These are phyloP conservation scores for Timema podura DNA, from an alignment of 2,888 invertebrate genomes.

Conservation along the genomic window DNA sequence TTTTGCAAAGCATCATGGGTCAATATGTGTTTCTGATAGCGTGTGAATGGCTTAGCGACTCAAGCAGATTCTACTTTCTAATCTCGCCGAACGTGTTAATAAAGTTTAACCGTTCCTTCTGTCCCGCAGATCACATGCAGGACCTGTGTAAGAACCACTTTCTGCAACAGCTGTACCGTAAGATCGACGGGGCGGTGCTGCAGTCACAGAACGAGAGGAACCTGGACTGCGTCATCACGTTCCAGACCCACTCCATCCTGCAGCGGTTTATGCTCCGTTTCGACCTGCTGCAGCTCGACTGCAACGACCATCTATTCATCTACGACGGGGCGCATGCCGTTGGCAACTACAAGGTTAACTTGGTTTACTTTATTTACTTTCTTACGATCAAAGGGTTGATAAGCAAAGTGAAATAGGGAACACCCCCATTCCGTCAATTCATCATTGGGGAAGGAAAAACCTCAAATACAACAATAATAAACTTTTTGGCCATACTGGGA, in stretches of 20 bases:
- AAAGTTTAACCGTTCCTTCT: slow-evolving; percentile 31
- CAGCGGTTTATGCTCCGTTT: slow-evolving; percentile 93
- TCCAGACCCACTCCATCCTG: slow-evolving; percentile 90
- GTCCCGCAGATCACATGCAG: slow-evolving; percentile 78
- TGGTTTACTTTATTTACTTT: no score
- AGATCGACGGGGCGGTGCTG: slow-evolving; percentile 86
- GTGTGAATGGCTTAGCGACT: no score
- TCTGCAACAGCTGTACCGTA: slow-evolving; percentile 81
- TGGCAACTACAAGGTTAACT: slow-evolving; percentile 75
- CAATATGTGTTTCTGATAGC: no score
- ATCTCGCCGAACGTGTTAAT: background rate
- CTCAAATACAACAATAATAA: no score
- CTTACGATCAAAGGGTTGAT: no score
- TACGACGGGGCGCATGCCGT: slow-evolving; percentile 91
- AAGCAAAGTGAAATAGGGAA: no score
- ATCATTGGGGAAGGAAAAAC: no score
- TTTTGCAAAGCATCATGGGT: no score
- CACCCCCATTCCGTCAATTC: no score
- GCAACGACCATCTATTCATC: slow-evolving; percentile 89
- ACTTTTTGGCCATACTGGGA: no score
- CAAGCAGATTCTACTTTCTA: no score
- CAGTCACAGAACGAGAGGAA: slow-evolving; percentile 88
- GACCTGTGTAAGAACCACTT: slow-evolving; percentile 86
- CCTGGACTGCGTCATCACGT: slow-evolving; percentile 87
- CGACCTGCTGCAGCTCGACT: slow-evolving; percentile 86